phyloP scores from a whole-genome alignment of 2,113 vertebrate genomes.

The Pithys albifrons region DNA sequence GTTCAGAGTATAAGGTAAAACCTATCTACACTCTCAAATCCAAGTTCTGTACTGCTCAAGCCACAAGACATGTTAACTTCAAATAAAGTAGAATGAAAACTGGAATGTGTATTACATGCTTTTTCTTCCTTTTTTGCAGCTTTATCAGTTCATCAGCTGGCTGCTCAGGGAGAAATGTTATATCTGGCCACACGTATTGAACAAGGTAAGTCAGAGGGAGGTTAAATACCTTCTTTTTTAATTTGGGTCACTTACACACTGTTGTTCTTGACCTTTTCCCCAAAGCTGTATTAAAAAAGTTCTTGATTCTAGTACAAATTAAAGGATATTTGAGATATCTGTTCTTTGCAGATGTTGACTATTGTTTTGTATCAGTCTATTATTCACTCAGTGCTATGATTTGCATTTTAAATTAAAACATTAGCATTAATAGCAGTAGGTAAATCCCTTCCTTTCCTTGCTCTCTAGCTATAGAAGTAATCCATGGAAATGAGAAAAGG shows the following conservation, averaged over 20 bases:
- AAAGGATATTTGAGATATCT: neutral
- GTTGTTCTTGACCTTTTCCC: neutral
- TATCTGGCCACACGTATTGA: slow-evolving; percentile 95
- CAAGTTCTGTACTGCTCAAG: neutral
- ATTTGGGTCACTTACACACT: neutral
- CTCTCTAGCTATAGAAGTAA: neutral
- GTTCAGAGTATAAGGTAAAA: neutral
- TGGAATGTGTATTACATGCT: neutral
- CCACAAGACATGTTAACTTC: neutral
- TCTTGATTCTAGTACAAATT: neutral
- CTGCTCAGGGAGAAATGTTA: slow-evolving; percentile 97
- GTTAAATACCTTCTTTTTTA: neutral
- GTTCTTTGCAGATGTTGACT: neutral
- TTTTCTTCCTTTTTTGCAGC: slow-evolving; percentile 75
- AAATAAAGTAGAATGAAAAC: neutral
- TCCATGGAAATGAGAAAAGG: neutral
- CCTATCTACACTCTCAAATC: neutral
- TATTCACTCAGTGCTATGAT: neutral
- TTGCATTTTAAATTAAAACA: neutral
- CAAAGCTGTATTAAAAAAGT: neutral
- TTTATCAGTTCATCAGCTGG: slow-evolving; percentile 94
- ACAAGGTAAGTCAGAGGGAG: slow-evolving; percentile 81
- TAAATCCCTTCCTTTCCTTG: neutral
- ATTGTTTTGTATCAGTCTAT: neutral
- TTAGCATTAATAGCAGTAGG: accelerated